phyloP scores from a whole-genome alignment of 2,113 vertebrate species.

The Lepus timidus region DNA sequence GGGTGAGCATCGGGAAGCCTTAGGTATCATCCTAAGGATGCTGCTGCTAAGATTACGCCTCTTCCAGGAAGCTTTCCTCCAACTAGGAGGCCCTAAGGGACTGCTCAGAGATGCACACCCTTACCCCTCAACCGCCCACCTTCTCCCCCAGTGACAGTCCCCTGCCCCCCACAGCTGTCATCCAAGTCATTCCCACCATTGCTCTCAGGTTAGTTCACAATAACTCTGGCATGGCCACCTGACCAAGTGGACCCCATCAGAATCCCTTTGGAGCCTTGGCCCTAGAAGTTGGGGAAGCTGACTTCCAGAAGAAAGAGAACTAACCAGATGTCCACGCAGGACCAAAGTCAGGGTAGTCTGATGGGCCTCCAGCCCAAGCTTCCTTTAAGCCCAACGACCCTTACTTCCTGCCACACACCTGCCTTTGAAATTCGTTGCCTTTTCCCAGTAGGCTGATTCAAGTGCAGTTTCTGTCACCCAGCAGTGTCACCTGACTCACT shows the following conservation, averaged over 20 bases:
- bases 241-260: background rate
- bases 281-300: background rate
- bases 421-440: background rate
- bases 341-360: background rate
- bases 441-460: background rate
- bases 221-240: background rate
- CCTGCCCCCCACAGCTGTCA: fast-evolving
- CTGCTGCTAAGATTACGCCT: background rate
- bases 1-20: background rate
- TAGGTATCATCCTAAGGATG: background rate
- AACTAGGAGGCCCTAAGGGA: background rate
- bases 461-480: background rate
- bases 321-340: background rate
- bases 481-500: background rate
- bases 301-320: background rate
- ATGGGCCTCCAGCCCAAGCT: background rate
- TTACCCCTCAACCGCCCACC: background rate
- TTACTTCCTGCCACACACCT: background rate
- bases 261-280: background rate
- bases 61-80: background rate
- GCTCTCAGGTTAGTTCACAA: background rate
- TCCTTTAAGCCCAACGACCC: background rate
- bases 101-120: background rate
- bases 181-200: background rate
- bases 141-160: background rate